Conservation (phyloP, 2,888 invertebrate genomes). For the Sinopyrophorus schimmeli region DNA sequence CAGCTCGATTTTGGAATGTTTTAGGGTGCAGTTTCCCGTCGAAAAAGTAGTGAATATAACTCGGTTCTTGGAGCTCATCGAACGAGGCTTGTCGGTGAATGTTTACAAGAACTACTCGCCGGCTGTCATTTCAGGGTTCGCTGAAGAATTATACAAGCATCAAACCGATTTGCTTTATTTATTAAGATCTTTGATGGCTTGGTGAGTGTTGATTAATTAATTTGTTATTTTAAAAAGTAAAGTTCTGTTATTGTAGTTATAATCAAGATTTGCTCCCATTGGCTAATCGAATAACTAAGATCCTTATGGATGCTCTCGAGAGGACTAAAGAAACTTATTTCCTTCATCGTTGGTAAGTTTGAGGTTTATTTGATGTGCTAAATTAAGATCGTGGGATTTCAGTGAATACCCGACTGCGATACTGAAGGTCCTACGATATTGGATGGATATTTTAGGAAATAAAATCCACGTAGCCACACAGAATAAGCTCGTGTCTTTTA, state of each 20-base stretch:
- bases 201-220: conserved; percentile 24
- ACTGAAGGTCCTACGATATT: no score
- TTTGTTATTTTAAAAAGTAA: conserved; percentile 3
- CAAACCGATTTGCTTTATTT: conserved; percentile 34
- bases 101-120: neutral
- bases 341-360: no score
- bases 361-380: no score
- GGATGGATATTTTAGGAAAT: no score
- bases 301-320: conserved; percentile 33
- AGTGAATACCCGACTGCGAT: no score
- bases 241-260: conserved; percentile 27
- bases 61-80: conserved; percentile 25
- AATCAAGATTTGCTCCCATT: conserved; percentile 33
- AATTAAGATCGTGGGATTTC: no score
- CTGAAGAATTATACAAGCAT: conserved; percentile 11
- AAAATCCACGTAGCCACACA: no score
- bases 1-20: conserved; percentile 7
- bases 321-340: conserved; percentile 25
- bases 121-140: conserved; percentile 8
- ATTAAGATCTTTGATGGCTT: conserved; percentile 31
- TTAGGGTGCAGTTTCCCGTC: conserved; percentile 27
- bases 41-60: conserved; percentile 22
- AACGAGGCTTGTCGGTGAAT: conserved; percentile 27
- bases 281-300: conserved; percentile 30
- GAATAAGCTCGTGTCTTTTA: no score